phyloP scores from a whole-genome alignment of 2,113 vertebrate species.

The Equus quagga region DNA sequence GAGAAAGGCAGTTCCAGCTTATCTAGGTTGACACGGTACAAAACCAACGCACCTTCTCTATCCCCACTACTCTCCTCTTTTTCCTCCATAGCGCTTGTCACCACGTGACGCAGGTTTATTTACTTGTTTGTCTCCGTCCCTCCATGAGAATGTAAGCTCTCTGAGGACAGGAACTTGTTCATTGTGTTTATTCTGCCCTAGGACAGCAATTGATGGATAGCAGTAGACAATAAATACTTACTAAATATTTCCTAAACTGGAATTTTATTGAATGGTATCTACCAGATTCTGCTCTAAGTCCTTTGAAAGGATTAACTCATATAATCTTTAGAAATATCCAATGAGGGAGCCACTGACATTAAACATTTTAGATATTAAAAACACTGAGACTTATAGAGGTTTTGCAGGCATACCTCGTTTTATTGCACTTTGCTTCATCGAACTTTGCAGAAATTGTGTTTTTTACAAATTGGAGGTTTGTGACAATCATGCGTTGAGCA shows the following conservation, averaged over 20 bases:
- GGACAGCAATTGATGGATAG: background rate
- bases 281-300: background rate
- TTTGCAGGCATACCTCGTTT: background rate
- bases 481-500: too few species aligned
- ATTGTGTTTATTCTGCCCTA: background rate
- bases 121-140: background rate
- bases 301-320: background rate
- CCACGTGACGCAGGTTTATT: background rate
- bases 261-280: background rate
- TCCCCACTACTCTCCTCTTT: background rate
- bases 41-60: background rate
- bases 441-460: too few species aligned
- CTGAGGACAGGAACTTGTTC: background rate
- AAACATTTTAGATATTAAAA: background rate
- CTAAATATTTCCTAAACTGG: background rate
- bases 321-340: background rate
- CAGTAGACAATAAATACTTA: background rate
- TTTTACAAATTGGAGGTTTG: too few species aligned
- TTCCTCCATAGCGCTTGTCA: too few species aligned
- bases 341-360: background rate
- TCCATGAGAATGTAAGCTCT: background rate
- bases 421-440: too few species aligned
- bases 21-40: background rate
- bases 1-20: background rate
- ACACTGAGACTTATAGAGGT: background rate